A percentile compares a stretch with the other conserved stretches of the same genome.
These are phyloP conservation scores for Caradrina kadenii DNA, from an alignment of 2,888 invertebrate genomes.

Conservation along the genomic window DNA sequence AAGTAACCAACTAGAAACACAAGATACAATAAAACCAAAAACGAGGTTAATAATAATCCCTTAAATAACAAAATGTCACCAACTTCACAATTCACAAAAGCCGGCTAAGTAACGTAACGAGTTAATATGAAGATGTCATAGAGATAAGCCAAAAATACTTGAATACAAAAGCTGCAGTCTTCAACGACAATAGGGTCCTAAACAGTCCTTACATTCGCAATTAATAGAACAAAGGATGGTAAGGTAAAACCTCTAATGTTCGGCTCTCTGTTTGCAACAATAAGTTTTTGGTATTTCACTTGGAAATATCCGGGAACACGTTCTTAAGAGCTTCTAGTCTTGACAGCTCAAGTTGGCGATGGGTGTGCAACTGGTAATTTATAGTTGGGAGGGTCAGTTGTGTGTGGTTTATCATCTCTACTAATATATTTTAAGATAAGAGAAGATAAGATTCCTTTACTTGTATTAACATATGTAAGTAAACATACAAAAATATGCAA, in stretches of 20 bases:
- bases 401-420: background rate
- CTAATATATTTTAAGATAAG: too few species aligned
- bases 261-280: slow-evolving; percentile 64
- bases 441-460: too few species aligned
- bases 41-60: background rate
- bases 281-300: slow-evolving; percentile 69
- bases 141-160: slow-evolving; percentile 66
- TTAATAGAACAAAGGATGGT: slow-evolving; percentile 77
- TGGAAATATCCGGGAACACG: slow-evolving; percentile 54
- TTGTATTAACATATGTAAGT: too few species aligned
- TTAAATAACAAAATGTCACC: slow-evolving; percentile 23
- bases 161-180: slow-evolving; percentile 66
- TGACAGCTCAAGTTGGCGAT: slow-evolving; percentile 38
- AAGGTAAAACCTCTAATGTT: slow-evolving; percentile 74
- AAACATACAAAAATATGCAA: too few species aligned
- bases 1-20: slow-evolving; percentile 1
- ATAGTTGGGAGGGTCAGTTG: slow-evolving; percentile 6
- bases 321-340: slow-evolving; percentile 37
- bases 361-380: slow-evolving; percentile 47
- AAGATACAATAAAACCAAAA: background rate
- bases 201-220: slow-evolving; percentile 74
- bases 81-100: slow-evolving; percentile 35
- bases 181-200: slow-evolving; percentile 57
- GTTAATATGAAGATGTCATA: slow-evolving; percentile 58
- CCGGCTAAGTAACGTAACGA: slow-evolving; percentile 22